phyloP scores from a whole-genome alignment of 2,113 vertebrate species.

The Eulacestoma nigropectus region DNA sequence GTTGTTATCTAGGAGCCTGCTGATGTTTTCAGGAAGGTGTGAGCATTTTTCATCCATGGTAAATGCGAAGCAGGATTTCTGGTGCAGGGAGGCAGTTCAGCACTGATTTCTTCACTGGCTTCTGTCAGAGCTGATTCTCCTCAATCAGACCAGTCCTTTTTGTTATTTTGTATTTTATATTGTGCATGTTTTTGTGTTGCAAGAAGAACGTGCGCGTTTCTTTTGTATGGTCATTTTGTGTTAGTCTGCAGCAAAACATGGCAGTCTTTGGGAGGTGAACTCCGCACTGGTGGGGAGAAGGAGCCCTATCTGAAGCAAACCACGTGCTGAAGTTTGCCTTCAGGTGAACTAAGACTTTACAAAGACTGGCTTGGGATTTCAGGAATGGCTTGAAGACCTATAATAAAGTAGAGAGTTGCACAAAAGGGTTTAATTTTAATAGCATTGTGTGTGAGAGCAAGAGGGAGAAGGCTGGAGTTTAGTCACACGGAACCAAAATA shows the following conservation, averaged over 20 bases:
- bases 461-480: not conserved
- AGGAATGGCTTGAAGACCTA: not conserved
- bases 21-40: not conserved
- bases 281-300: not conserved
- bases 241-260: not conserved
- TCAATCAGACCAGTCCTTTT: not conserved
- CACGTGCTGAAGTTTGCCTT: not conserved
- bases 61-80: not conserved
- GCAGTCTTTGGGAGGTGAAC: not conserved
- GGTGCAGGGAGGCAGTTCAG: not conserved
- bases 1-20: not conserved
- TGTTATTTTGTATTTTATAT: not conserved
- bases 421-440: slow-evolving; percentile 22
- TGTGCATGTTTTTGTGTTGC: not conserved
- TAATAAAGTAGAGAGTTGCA: not conserved
- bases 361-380: not conserved
- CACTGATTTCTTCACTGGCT: not conserved
- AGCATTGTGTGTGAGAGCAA: not conserved
- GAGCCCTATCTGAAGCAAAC: not conserved
- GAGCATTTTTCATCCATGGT: not conserved
- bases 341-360: not conserved
- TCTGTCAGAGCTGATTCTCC: not conserved
- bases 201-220: accelerated
- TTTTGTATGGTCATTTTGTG: not conserved
- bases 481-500: not conserved